phyloP scores from a whole-genome alignment of 2,113 vertebrate genomes.

The Orientallactaga bullata region DNA sequence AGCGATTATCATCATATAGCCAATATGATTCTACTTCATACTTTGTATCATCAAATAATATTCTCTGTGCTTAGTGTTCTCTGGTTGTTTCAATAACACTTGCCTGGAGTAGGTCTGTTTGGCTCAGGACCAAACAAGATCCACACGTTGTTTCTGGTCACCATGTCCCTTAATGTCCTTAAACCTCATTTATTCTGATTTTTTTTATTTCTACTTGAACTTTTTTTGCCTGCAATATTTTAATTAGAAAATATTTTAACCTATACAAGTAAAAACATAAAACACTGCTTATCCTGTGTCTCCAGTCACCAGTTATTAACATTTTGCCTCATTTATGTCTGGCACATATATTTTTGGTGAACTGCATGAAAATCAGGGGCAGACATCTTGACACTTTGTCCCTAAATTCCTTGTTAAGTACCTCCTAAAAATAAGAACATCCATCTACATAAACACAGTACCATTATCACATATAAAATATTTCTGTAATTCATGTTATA shows the following conservation, averaged over 20 bases:
- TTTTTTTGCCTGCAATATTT: not conserved
- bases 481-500: not conserved
- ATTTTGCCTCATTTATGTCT: constrained; percentile 13
- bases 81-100: not conserved
- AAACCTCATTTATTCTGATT: not conserved
- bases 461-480: constrained; percentile 4
- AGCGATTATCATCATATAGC: not conserved
- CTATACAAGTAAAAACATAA: constrained; percentile 8
- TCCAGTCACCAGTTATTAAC: not conserved
- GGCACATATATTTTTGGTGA: not conserved
- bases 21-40: not conserved
- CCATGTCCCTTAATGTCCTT: not conserved
- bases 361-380: constrained; percentile 33
- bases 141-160: not conserved
- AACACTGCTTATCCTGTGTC: not conserved
- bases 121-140: constrained; percentile 1
- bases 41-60: not conserved
- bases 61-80: not conserved
- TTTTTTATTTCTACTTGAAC: not conserved
- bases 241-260: constrained; percentile 48
- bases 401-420: constrained; percentile 38
- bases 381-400: constrained; percentile 6
- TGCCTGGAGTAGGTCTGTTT: not conserved
- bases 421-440: constrained; percentile 34
- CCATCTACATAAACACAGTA: not conserved